A percentile compares a stretch with the other conserved stretches of the same genome.
Conservation (phyloP, 2,797 vertebrate species). For the Melanogrammus aeglefinus region DNA sequence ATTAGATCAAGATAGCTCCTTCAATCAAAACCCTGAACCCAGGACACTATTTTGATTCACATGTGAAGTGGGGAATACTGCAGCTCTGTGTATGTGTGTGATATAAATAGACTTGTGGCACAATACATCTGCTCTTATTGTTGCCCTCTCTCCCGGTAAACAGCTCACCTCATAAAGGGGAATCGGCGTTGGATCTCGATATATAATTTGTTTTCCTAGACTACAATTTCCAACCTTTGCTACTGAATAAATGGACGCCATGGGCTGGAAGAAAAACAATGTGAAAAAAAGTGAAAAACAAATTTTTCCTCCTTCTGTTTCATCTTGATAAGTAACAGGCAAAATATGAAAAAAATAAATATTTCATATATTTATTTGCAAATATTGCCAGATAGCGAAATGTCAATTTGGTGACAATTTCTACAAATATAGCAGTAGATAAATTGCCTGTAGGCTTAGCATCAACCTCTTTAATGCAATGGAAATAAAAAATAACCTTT, state of each 20-base stretch:
- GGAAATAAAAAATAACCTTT: conserved; percentile 9
- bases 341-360: conserved; percentile 22
- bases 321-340: conserved; percentile 59
- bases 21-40: conserved; percentile 50
- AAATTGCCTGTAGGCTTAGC: conserved; percentile 24
- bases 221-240: conserved; percentile 60
- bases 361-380: conserved; percentile 9
- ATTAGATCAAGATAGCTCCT: conserved; percentile 47
- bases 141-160: conserved; percentile 43
- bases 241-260: conserved; percentile 64
- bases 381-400: conserved; percentile 59
- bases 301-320: conserved; percentile 54
- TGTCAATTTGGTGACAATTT: conserved; percentile 33
- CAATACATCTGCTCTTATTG: conserved; percentile 46
- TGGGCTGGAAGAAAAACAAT: conserved; percentile 34
- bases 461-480: conserved; percentile 18
- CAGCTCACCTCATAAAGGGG: conserved; percentile 45
- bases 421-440: conserved; percentile 22
- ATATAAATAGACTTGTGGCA: conserved; percentile 49
- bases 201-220: conserved; percentile 64
- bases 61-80: conserved; percentile 45
- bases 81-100: conserved; percentile 30
- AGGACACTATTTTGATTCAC: conserved; percentile 40
- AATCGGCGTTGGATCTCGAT: conserved; percentile 52
- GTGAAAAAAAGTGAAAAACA: conserved; percentile 30